Base-by-base conservation (phyloP, 2,888 invertebrate species). In the Caprella mutica region DNA sequence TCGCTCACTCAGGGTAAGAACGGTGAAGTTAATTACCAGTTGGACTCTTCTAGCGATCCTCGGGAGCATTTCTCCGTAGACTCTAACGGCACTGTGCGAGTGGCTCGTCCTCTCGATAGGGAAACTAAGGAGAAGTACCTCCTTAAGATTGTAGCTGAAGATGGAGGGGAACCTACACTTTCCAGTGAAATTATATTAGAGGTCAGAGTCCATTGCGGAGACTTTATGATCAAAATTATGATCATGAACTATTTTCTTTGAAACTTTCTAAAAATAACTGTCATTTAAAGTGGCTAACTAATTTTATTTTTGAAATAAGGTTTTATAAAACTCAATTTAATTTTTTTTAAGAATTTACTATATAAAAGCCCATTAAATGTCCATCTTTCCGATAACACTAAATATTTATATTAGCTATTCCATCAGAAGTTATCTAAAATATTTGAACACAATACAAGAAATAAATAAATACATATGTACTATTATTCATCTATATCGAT, bases 41-140 rank as follows among this genome's bases (percentile, higher is more conserved):
- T 93, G 68, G 92, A 92, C 71, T 80, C 92, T 66, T 83, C 84
- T 14, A 92, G 92, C 3, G 94, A 94, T 71, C 80, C 92, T 59
- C 90, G 91, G 71, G 77, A 93, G 40, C 93, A 94, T 72, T 94
- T 94, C 73, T 84, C 86, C 43, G 94, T 94, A 66, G 91, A 88
- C 73, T 89, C 90, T 73, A 74, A 74, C 23, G 94, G 94, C 26
- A 89, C 90, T 0, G 92, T 94, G 0, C 88, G 89, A 65, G 92
- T 94, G 71, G 55, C 44, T 39, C 79, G 93, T 54, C 83, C 85
- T 8, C 77, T 96, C 58, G 94, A 96, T 72, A 81, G 94, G 53
- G 94, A 96, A 75, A 91, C 93, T 67, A 90, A 91, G 5, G 90
- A 91, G 0, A 78, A 90, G 52, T 94, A 94, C 79, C 91, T 90